These are phyloP conservation scores for Lophura nycthemera DNA, from an alignment of 2,113 vertebrate species.

Conservation along the genomic window DNA sequence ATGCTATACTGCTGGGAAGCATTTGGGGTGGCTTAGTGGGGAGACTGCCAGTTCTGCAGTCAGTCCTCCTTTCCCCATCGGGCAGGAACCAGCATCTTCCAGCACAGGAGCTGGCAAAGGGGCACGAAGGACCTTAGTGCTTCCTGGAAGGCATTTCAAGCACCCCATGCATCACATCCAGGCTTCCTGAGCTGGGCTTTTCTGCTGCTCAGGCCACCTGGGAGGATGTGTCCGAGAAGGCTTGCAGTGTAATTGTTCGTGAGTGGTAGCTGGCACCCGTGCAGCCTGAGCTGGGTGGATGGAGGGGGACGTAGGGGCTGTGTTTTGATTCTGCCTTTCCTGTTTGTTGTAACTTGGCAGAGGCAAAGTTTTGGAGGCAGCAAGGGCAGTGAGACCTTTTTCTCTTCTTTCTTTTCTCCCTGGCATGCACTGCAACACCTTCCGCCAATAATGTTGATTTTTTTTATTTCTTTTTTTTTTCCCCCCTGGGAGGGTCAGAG, in stretches of 20 bases:
- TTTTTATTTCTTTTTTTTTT: too few relatives aligned
- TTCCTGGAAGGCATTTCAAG: conserved; percentile 22
- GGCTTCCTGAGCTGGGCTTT: conserved; percentile 22
- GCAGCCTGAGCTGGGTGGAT: not conserved
- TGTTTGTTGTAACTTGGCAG: conserved; percentile 48
- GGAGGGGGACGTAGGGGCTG: not conserved
- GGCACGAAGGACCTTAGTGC: not conserved
- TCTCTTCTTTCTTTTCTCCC: conserved; percentile 8
- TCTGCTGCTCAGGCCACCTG: conserved; percentile 47
- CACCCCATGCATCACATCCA: not conserved
- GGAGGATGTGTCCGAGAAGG: conserved; percentile 30
- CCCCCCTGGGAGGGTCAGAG: not conserved
- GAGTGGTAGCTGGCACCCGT: not conserved
- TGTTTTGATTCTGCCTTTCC: conserved; percentile 60
- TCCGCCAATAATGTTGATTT: not conserved
- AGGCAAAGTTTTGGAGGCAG: conserved; percentile 13
- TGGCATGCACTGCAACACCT: not conserved
- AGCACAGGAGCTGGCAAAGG: not conserved
- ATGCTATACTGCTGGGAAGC: not conserved
- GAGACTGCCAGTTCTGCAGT: not conserved
- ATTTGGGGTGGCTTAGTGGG: not conserved
- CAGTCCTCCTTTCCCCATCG: not conserved
- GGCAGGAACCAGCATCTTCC: not conserved
- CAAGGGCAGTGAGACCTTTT: conserved; percentile 5
- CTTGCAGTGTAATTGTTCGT: not conserved